Base-by-base conservation (phyloP, 2,113 vertebrate species). In the Perognathus longimembris region DNA sequence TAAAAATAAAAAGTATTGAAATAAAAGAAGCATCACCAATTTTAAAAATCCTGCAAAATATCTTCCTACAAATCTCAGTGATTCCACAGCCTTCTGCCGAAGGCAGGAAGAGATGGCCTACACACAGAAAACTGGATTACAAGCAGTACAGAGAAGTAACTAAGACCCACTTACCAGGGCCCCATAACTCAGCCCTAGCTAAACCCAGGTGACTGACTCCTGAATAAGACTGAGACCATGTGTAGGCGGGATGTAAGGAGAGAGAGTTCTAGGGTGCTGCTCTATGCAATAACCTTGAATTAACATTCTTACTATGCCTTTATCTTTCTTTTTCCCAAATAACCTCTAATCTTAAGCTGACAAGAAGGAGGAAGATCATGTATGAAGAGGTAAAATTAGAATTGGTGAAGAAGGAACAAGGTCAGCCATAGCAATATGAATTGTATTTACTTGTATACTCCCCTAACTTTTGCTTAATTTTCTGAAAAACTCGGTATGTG, bases 381-480 rank as follows among this genome's bases (percentile, higher is more conserved):
- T 66, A 85, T 17, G 64, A 84, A 63, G 21, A 92, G 24, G 32
- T 38, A 74, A 85, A 93, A 75, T 81, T 59, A 88, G 28, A 85
- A 15, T 22, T 92, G 73, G 5, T 64, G 54, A 92, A 42, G 66
- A 71, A 30, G 57, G 10, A 45, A 45, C 45, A 85, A 85, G 26
- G 17, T 20, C 73, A 75, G 24, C 11, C 10, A 78, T 64, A 89
- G 75, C 59, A 70, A 88, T 61, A 88, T 54, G 40, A 90, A 36
- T 64, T 64, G 32, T 57, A 28, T 63, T 79, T 80, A 64, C 82
- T 40, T 57, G 30, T 75, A 28, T 34, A 88, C 45, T 75, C 9
- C 7, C 70, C 15, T 82, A 89, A 3, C 38, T 57, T 92, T 88
- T 2, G 57, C 74, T 77, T 73, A 28, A 64, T 77, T 79, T 91